phyloP scores from a whole-genome alignment of 2,113 vertebrate species.

The Steatornis caripensis region DNA sequence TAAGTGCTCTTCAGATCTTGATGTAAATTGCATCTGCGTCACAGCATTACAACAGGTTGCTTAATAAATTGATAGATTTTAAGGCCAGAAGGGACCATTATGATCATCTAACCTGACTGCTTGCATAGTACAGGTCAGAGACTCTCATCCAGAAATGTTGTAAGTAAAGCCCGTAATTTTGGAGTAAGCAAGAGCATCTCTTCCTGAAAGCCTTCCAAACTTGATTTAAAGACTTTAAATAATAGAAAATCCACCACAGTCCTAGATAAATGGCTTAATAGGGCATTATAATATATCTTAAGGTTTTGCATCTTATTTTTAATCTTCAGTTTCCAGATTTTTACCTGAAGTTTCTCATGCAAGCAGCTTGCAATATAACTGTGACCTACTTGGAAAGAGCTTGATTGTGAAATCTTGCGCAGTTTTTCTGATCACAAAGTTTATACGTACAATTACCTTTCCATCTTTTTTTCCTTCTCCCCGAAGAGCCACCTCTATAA shows the following conservation, averaged over 20 bases:
- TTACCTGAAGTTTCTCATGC: neutral
- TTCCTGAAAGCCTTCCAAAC: slow-evolving; percentile 5
- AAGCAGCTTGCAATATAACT: neutral
- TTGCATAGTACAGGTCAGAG: slow-evolving; percentile 9
- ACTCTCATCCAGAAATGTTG: neutral
- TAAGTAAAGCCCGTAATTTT: slow-evolving; percentile 20
- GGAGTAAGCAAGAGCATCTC: neutral
- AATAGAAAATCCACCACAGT: neutral
- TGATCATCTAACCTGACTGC: neutral
- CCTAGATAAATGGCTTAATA: neutral
- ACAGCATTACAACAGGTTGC: neutral
- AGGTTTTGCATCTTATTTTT: neutral
- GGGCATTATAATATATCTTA: neutral
- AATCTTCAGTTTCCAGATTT: neutral
- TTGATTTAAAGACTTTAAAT: neutral
- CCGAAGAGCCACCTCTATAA: neutral
- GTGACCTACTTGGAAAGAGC: neutral
- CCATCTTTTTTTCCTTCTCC: neutral
- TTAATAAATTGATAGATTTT: slow-evolving; percentile 53
- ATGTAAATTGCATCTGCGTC: slow-evolving; percentile 43
- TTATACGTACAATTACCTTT: neutral
- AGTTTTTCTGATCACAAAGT: neutral
- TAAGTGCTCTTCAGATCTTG: slow-evolving; percentile 39
- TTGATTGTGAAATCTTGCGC: neutral
- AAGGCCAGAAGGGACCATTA: slow-evolving; percentile 5